Evolutionary conservation across 2,113 vertebrate species (phyloP).

Genomic region (Elaphurus davidianus): DNA sequence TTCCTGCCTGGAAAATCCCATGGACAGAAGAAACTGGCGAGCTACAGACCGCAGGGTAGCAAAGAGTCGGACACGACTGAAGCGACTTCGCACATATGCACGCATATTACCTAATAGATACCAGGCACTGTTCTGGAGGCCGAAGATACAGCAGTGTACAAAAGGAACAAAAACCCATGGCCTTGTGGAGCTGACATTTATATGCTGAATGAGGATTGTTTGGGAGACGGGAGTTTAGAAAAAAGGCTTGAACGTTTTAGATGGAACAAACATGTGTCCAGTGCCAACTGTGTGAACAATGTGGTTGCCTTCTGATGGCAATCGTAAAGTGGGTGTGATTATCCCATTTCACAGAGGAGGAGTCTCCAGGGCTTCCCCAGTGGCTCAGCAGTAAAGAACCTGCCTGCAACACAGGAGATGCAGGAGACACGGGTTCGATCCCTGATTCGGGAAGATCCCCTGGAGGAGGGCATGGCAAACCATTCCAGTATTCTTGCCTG

Average conservation of each 20-base stretch:
- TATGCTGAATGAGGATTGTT: background rate
- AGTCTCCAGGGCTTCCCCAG: background rate
- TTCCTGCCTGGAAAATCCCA: background rate
- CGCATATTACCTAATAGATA: background rate
- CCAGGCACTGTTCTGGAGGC: background rate
- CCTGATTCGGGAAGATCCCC: background rate
- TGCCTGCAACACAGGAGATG: background rate
- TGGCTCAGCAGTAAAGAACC: background rate
- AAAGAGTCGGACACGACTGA: background rate
- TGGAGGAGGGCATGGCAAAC: background rate
- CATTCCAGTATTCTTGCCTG: background rate
- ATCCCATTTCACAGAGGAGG: background rate
- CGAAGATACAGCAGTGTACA: background rate
- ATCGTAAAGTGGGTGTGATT: background rate
- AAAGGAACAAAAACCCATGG: background rate
- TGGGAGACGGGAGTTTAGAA: background rate
- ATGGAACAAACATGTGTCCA: rapidly evolving
- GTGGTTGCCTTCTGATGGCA: background rate
- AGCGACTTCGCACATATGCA: background rate
- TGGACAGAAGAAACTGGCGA: background rate
- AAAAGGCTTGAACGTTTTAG: background rate
- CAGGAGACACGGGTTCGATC: background rate
- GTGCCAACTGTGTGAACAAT: no score
- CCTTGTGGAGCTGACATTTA: background rate
- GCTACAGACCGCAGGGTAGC: background rate